Percentiles rank a stretch among this genome's conserved stretches.
Evolutionary conservation across 2,888 invertebrate genomes (phyloP).

Genomic region (Brenthis daphne): DNA sequence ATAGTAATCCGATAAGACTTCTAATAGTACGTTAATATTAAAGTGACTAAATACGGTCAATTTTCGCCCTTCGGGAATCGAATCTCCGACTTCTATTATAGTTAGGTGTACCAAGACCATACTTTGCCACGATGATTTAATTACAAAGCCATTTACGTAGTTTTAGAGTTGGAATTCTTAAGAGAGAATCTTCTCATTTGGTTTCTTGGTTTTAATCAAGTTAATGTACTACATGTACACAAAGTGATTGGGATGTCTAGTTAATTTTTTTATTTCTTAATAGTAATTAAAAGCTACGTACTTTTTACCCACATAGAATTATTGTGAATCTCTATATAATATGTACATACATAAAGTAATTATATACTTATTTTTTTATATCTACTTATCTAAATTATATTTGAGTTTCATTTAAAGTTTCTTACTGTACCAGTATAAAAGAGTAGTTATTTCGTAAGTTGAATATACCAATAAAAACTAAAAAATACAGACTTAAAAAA

Average conservation of each 20-base stretch:
- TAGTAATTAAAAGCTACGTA: neutral
- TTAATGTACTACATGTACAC: neutral
- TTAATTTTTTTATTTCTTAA: neutral
- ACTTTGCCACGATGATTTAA: neutral
- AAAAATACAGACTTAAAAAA: too few relatives aligned
- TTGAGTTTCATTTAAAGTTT: neutral
- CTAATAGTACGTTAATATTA: too few relatives aligned
- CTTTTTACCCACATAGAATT: too few relatives aligned
- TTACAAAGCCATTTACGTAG: neutral
- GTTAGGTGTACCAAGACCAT: neutral
- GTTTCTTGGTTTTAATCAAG: slow-evolving; percentile 1
- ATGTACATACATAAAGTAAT: too few relatives aligned
- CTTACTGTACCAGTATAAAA: too few relatives aligned
- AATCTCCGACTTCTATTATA: neutral
- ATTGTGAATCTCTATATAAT: too few relatives aligned
- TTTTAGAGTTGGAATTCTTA: neutral
- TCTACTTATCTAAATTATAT: too few relatives aligned
- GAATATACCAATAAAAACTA: too few relatives aligned
- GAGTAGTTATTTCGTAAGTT: too few relatives aligned
- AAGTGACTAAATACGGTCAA: too few relatives aligned
- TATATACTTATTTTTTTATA: too few relatives aligned
- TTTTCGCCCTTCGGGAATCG: neutral
- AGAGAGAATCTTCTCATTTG: neutral
- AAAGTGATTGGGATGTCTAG: neutral
- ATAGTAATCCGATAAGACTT: too few relatives aligned